Evolutionary conservation across 2,888 invertebrate genomes (phyloP).

Genomic region (Nineta flava): DNA sequence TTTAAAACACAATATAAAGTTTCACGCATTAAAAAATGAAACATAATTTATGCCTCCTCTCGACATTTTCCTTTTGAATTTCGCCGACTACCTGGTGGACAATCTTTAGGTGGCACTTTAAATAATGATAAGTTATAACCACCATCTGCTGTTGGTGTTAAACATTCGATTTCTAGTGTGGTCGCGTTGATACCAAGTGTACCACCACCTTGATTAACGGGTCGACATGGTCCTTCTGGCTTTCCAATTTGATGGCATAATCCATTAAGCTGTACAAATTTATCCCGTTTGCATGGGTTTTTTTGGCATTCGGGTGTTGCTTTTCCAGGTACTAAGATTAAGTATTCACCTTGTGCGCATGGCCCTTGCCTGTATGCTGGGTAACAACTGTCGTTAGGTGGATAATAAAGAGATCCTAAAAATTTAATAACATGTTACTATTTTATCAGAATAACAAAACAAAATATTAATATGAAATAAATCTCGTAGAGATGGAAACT

Average conservation of each 20-base stretch:
- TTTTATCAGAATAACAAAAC: too few relatives aligned
- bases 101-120: not conserved
- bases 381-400: constrained; percentile 41
- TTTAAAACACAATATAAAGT: too few relatives aligned
- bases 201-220: constrained; percentile 24
- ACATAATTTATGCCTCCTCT: too few relatives aligned
- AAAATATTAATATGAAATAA: too few relatives aligned
- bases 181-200: constrained; percentile 44
- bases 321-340: constrained; percentile 33
- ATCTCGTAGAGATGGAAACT: too few relatives aligned
- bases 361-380: constrained; percentile 48
- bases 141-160: too few relatives aligned
- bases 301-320: constrained; percentile 39
- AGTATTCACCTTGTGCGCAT: constrained; percentile 35
- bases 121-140: too few relatives aligned
- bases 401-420: constrained; percentile 43
- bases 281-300: constrained; percentile 44
- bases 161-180: constrained; percentile 40
- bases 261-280: constrained; percentile 28
- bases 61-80: not conserved
- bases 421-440: constrained; percentile 10
- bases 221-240: constrained; percentile 29
- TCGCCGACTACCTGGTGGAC: constrained; percentile 3
- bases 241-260: constrained; percentile 31
- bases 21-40: too few relatives aligned